phyloP scores from a whole-genome alignment of 2,797 vertebrate species.

The Eleutherodactylus coqui region DNA sequence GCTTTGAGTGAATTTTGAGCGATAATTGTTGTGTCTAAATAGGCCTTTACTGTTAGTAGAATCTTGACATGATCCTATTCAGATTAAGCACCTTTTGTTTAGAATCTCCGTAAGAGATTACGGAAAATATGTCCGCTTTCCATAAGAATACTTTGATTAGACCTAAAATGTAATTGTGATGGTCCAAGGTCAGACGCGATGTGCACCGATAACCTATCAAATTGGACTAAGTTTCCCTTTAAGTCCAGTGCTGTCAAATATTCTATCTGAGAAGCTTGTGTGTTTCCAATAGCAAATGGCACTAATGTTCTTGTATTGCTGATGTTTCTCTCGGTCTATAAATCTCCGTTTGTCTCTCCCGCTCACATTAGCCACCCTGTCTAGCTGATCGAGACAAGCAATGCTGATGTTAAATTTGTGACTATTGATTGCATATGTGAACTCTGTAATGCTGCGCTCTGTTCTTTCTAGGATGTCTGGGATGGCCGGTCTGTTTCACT shows the following conservation, averaged over 20 bases:
- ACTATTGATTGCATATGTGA: constrained; percentile 10
- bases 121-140: too few relatives aligned
- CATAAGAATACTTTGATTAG: too few relatives aligned
- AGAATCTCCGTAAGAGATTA: too few relatives aligned
- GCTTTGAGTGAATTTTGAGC: too few relatives aligned
- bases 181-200: background rate
- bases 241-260: background rate
- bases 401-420: constrained; percentile 19
- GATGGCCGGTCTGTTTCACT: constrained; percentile 80
- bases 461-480: constrained; percentile 77
- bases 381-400: background rate
- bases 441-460: constrained; percentile 20
- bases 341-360: background rate
- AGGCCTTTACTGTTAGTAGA: too few relatives aligned
- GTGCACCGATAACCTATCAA: background rate
- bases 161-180: background rate
- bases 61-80: too few relatives aligned
- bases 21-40: too few relatives aligned
- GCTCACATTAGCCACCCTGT: background rate
- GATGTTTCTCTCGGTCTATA: background rate
- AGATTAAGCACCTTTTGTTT: too few relatives aligned
- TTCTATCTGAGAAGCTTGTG: too few relatives aligned
- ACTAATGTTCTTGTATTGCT: too few relatives aligned
- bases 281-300: background rate
- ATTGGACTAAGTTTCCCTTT: background rate